Percentiles rank a stretch among this genome's conserved stretches.
Conservation (phyloP, 2,888 invertebrate species). For the Andrena hattorfiana region DNA sequence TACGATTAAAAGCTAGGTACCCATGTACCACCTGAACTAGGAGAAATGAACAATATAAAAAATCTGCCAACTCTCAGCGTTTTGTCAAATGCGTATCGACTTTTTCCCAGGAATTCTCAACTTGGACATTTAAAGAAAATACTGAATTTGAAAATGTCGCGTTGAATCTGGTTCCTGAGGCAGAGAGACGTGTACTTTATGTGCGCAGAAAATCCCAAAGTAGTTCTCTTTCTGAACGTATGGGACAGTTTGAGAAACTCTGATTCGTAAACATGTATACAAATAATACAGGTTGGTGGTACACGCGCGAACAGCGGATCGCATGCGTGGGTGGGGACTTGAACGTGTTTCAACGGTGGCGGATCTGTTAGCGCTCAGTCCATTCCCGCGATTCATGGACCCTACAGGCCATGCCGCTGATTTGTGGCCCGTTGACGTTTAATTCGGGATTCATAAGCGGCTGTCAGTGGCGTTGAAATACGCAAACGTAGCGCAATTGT, state of each 20-base stretch:
- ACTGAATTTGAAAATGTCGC: too few relatives aligned
- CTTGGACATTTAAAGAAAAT: too few relatives aligned
- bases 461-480: slow-evolving; percentile 33
- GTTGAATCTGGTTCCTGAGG: too few relatives aligned
- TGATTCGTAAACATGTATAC: slow-evolving; percentile 34
- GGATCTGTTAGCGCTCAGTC: slow-evolving; percentile 73
- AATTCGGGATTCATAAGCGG: slow-evolving; percentile 53
- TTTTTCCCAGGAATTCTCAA: too few relatives aligned
- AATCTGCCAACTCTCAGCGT: too few relatives aligned
- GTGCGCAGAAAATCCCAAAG: neutral
- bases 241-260: slow-evolving; percentile 43
- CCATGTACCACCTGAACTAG: too few relatives aligned
- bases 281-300: slow-evolving; percentile 35
- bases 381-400: slow-evolving; percentile 73
- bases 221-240: neutral
- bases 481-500: slow-evolving; percentile 41
- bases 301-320: slow-evolving; percentile 38
- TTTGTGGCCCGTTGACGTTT: slow-evolving; percentile 55
- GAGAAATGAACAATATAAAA: too few relatives aligned
- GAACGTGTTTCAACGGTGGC: slow-evolving; percentile 64
- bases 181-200: neutral
- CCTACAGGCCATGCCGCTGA: slow-evolving; percentile 64
- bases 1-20: too few relatives aligned
- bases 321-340: slow-evolving; percentile 61
- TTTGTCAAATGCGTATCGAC: too few relatives aligned